Conservation (phyloP, 2,888 invertebrate species). For the Lottia scabra region DNA sequence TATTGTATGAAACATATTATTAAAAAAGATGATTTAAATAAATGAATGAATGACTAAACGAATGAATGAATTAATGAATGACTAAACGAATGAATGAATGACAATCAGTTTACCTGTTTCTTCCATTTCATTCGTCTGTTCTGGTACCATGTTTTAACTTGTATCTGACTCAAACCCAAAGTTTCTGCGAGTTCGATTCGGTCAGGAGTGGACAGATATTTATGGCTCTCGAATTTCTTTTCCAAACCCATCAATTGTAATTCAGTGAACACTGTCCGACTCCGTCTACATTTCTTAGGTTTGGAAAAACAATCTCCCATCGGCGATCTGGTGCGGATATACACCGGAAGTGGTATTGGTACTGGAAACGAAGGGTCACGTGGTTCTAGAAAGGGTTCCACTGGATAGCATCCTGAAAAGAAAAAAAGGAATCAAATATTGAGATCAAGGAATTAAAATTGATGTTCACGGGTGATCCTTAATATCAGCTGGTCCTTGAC, state of each 20-base stretch:
- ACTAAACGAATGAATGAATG: neutral
- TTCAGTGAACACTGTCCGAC: conserved; percentile 67
- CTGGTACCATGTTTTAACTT: conserved; percentile 72
- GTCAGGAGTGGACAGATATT: conserved; percentile 71
- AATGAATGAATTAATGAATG: neutral
- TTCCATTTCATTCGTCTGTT: conserved; percentile 72
- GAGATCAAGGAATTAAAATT: too few relatives aligned
- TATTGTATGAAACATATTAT: too few relatives aligned
- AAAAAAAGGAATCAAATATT: too few relatives aligned
- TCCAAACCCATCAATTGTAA: conserved; percentile 68
- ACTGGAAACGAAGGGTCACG: conserved; percentile 38
- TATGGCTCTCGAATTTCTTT: conserved; percentile 69
- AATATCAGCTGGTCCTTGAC: too few relatives aligned
- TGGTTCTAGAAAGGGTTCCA: conserved; percentile 21
- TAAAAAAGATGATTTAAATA: too few relatives aligned
- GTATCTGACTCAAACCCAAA: conserved; percentile 70
- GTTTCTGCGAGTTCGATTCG: conserved; percentile 68
- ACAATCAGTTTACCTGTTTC: conserved; percentile 64
- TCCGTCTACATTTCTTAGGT: conserved; percentile 61
- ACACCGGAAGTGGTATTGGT: conserved; percentile 61
- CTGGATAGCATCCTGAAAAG: conserved; percentile 19
- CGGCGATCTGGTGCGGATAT: conserved; percentile 57
- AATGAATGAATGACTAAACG: neutral
- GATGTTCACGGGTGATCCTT: too few relatives aligned
- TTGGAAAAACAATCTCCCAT: conserved; percentile 45